Percentiles rank a stretch among this genome's conserved stretches.
These are phyloP conservation scores for Leucopsar rothschildi DNA, from an alignment of 2,113 vertebrate genomes.

Conservation along the genomic window DNA sequence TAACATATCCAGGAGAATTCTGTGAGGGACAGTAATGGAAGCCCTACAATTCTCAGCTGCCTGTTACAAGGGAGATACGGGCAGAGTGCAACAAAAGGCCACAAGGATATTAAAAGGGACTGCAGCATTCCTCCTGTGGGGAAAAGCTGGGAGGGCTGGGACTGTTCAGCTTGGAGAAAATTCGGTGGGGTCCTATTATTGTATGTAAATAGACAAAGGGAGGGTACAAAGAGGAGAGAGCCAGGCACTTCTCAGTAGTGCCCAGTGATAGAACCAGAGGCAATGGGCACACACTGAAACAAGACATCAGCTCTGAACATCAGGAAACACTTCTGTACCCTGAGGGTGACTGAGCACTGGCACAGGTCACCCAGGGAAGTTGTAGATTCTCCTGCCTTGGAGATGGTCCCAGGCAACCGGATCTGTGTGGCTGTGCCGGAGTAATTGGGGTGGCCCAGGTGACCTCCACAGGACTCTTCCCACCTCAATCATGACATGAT, in stretches of 20 bases:
- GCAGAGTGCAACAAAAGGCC: neutral
- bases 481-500: neutral
- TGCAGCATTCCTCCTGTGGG: neutral
- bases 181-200: too few species aligned
- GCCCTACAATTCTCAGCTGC: neutral
- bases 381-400: neutral
- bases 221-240: neutral
- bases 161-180: neutral
- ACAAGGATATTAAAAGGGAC: neutral
- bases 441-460: neutral
- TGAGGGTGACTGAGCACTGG: neutral
- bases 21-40: neutral
- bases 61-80: neutral
- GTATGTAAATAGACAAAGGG: fast-evolving
- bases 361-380: fast-evolving
- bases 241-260: neutral
- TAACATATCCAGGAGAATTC: neutral
- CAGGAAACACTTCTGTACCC: neutral
- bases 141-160: neutral
- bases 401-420: neutral
- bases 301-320: too few species aligned
- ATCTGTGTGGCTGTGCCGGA: neutral
- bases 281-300: neutral
- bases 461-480: neutral
- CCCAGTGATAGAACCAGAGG: neutral